These are phyloP conservation scores for Chauna torquata DNA, from an alignment of 2,113 vertebrate species.

Conservation along the genomic window DNA sequence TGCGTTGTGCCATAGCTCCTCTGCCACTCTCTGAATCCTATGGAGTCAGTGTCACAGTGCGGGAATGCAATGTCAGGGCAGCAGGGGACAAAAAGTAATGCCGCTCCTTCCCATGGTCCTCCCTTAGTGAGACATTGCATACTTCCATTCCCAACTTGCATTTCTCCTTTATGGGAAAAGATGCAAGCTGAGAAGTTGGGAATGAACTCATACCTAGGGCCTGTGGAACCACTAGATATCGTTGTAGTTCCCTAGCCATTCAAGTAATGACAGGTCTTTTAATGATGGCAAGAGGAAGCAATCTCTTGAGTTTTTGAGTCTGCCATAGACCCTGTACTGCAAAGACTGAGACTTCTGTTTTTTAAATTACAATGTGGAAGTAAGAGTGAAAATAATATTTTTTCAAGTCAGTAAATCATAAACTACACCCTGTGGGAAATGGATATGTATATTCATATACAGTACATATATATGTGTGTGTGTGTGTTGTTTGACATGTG, in stretches of 20 bases:
- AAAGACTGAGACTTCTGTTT: neutral
- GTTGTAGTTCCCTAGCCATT: neutral
- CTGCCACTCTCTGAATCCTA: rapidly evolving
- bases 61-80: no score
- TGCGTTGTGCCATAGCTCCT: neutral
- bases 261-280: neutral
- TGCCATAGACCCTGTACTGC: neutral
- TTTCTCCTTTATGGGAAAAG: neutral
- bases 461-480: neutral
- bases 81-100: neutral
- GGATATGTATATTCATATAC: neutral
- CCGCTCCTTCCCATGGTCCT: rapidly evolving
- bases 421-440: neutral
- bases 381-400: neutral
- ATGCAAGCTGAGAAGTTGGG: neutral
- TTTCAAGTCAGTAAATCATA: neutral
- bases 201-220: rapidly evolving
- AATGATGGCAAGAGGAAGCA: neutral
- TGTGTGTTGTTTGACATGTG: neutral
- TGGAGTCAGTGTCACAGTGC: neutral
- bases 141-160: neutral
- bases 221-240: neutral
- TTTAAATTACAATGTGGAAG: neutral
- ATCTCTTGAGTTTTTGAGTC: neutral
- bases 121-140: neutral